Base-by-base conservation (phyloP, 2,888 invertebrate genomes). In the Himalopsyche tibetana region DNA sequence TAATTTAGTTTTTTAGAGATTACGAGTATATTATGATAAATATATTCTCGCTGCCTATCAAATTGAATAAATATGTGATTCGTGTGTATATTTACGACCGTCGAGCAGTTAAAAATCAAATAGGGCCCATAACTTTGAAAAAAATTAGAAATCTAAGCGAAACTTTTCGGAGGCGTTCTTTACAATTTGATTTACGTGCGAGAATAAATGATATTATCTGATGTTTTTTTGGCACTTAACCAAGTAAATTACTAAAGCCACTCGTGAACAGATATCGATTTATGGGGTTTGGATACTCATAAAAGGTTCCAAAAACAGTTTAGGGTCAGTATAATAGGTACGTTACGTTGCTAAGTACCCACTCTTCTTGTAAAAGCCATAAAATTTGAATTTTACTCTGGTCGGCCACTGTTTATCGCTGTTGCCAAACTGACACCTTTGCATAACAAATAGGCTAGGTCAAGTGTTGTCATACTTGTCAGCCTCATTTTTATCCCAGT, bases 211-310 rank as follows among this genome's bases (percentile, higher is more conserved):
- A 63, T 63, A 63, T 5, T 63, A 63, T 63, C 63, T 19, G 8
- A 63, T 63, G 19, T 63, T 63, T 63, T 63, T 63, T 63, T 63
- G 63, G 63, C 63, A 63, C 63, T 63, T 63, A 63, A 63, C 63
- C 63, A 63, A 63, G 15, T 63, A 63, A 63, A 63, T 63, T 63
- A 63, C 63, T 19, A 63, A 63, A 19, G 63, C 63, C 63, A 11
- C 63, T 63, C 63, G 63, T 19, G 63, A 19, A 19, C 8, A 19
- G 63, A 63, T 19, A 63, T 63, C 63, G 28, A 63, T 63, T 63
- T 19, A 63, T 63, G 28, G 63, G 19, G 19, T 63, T 63, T 19
- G 63, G 63, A 63, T 63, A 63, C 19, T 63, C 63, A 63, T 63
- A 19, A 63, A 63, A 63, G 19, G 63, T 63, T 5, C 63, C 19